These are phyloP conservation scores for Istiophorus platypterus DNA, from an alignment of 2,113 vertebrate species.

Conservation along the genomic window DNA sequence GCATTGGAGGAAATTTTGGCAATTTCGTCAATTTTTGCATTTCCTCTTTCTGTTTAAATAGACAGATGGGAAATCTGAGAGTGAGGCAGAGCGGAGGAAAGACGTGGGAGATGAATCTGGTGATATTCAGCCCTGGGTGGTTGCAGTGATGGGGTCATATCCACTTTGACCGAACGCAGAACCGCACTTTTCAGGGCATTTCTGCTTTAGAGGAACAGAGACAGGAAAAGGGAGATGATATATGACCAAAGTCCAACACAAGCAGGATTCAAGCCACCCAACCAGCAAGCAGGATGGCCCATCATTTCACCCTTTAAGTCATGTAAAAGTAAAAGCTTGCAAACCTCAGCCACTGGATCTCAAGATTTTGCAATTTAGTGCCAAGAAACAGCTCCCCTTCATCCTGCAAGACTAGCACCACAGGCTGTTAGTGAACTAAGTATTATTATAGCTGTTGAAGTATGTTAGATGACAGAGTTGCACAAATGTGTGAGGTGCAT, in stretches of 20 bases:
- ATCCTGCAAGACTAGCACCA: slow-evolving; percentile 16
- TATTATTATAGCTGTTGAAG: slow-evolving; percentile 9
- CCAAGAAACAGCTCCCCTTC: slow-evolving; percentile 17
- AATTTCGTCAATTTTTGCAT: background rate
- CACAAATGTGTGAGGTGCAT: slow-evolving; percentile 29
- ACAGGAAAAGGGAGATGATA: slow-evolving; percentile 10
- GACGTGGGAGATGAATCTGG: background rate
- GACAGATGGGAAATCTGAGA: background rate
- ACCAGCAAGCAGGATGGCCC: background rate
- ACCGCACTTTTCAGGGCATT: slow-evolving; percentile 32
- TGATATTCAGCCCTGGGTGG: background rate
- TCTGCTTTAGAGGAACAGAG: slow-evolving; percentile 31
- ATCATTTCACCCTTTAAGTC: slow-evolving; percentile 1
- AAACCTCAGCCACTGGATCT: background rate
- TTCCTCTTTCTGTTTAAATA: background rate
- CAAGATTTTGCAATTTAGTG: slow-evolving; percentile 4
- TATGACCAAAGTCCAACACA: background rate
- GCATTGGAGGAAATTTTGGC: background rate
- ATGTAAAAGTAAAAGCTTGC: background rate
- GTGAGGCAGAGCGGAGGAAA: background rate
- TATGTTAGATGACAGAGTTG: slow-evolving; percentile 19
- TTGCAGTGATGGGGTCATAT: slow-evolving; percentile 28
- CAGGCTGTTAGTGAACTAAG: slow-evolving; percentile 17
- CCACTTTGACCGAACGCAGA: slow-evolving; percentile 20
- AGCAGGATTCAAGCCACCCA: slow-evolving; percentile 8